Base-by-base conservation (phyloP, 2,888 invertebrate species). In the Koerneria pararmatus region DNA sequence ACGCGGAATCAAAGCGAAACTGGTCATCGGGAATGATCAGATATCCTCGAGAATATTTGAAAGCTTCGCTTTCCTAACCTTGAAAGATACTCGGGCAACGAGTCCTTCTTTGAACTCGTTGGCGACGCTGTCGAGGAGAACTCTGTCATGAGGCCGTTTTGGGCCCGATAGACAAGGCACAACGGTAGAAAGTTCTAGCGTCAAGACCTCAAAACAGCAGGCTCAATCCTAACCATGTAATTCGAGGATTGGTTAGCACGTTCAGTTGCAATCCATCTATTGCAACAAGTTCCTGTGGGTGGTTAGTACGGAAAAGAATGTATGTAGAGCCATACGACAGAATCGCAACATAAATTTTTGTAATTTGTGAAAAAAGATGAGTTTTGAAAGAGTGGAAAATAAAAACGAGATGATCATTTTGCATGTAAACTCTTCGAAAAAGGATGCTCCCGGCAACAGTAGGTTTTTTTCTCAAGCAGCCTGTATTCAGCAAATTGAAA, bases 131-230 rank as follows among this genome's bases (percentile, higher is more conserved):
- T 89, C 85, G 29, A 80, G 74, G 46, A 74, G 71, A 3, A 98
- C 94, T 29, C 93, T 87, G 86, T 98, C 97, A 78, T 98, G 97
- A 0, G 97, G 97, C 62, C 97, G 86, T 84, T 98, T 98, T 0
- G 97, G 97, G 0, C 97, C 97, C 69, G 94, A 94, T 19, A 95
- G 91, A 27, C 93, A 95, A 1, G 95, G 92, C 60, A 92, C 93
- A 0, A 98, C 93, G 0, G 91, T 90, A 0, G 88, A 84, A 54
- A 98, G 86, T 84, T 98, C 95, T 74, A 98, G 84, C 53, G 91
- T 90, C 0, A 92, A 89, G 19, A 90, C 88, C 88, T 91, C 82
- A 32, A 72, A 64, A 22, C 22, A 59, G 22, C 5, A 34, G 3
- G 27, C 19, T 41, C 41, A 41, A 11, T 19, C 8, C 41, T 41